Evolutionary conservation across 1,140 invertebrate species (phyloP).

Genomic region (Campoletis sonorensis): DNA sequence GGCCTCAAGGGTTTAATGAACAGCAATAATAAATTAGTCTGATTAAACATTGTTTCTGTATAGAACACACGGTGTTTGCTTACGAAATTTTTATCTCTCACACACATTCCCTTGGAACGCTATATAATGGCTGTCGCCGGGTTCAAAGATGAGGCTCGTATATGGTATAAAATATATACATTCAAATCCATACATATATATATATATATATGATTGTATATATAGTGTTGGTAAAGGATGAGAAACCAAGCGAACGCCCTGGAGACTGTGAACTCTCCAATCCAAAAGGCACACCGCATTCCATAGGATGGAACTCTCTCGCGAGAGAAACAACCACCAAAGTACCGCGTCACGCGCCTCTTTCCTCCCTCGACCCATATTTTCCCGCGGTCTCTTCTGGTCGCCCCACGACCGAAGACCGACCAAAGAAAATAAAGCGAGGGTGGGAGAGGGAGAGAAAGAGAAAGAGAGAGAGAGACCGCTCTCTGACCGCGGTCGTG

Average conservation of each 20-base stretch:
- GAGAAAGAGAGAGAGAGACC: neutral
- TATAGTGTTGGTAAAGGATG: neutral
- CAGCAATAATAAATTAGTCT: too few relatives aligned
- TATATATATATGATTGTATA: too few relatives aligned
- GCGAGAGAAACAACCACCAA: constrained; percentile 33
- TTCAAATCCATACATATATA: neutral
- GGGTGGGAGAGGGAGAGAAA: neutral
- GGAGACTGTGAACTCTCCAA: constrained; percentile 23
- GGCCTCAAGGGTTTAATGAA: too few relatives aligned
- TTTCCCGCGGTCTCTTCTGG: constrained; percentile 17
- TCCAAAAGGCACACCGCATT: constrained; percentile 41
- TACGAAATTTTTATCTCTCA: neutral
- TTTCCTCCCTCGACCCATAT: constrained; percentile 32
- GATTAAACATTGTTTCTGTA: too few relatives aligned
- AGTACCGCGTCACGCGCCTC: constrained; percentile 14
- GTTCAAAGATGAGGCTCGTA: neutral
- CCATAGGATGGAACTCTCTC: constrained; percentile 13
- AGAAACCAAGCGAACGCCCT: neutral
- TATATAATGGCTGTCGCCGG: neutral
- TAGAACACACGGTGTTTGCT: too few relatives aligned
- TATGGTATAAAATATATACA: constrained; percentile 1
- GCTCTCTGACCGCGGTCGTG: constrained; percentile 21
- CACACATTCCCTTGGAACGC: neutral
- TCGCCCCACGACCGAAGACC: constrained; percentile 7
- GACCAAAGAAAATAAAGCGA: too few relatives aligned